phyloP scores from a whole-genome alignment of 2,113 vertebrate species.

The Beaufortia kweichowensis region DNA sequence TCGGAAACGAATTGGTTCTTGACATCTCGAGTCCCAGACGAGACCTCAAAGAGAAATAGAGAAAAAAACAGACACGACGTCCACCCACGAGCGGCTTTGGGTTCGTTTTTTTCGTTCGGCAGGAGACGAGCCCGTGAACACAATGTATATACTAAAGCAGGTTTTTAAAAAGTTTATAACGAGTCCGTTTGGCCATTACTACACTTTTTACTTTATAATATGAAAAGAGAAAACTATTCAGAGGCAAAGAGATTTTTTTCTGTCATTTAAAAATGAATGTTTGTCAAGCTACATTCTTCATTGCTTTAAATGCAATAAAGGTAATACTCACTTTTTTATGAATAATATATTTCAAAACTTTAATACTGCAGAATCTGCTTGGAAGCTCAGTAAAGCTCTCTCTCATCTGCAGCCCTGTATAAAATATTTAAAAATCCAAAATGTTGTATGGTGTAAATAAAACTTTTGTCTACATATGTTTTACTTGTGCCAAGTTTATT shows the following conservation, averaged over 20 bases:
- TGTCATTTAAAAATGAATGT: conserved; percentile 99
- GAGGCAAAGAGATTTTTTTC: conserved; percentile 82
- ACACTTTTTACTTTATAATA: conserved; percentile 99
- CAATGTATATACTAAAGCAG: conserved; percentile 99
- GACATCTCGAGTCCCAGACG: conserved; percentile 86
- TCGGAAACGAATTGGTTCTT: conserved; percentile 91
- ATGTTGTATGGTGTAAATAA: conserved; percentile 99
- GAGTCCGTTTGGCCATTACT: conserved; percentile 99
- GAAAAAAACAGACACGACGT: conserved; percentile 81
- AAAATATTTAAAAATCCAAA: conserved; percentile 98
- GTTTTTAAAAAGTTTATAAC: conserved; percentile 99
- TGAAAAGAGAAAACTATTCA: conserved; percentile 79
- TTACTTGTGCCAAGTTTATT: conserved; percentile 96
- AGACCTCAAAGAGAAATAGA: conserved; percentile 85
- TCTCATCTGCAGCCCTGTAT: conserved; percentile 99
- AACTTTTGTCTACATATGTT: conserved; percentile 99
- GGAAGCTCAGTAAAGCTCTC: conserved; percentile 96
- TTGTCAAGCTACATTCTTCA: conserved; percentile 99
- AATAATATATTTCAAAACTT: conserved; percentile 99
- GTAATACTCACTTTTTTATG: conserved; percentile 99
- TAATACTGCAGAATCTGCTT: conserved; percentile 99
- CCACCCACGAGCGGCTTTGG: conserved; percentile 92
- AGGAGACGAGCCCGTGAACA: conserved; percentile 98
- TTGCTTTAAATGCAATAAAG: conserved; percentile 99
- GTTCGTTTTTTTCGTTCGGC: conserved; percentile 85